These are phyloP conservation scores for Agrilus cyanescens DNA, from an alignment of 2,888 invertebrate species.

Conservation along the genomic window DNA sequence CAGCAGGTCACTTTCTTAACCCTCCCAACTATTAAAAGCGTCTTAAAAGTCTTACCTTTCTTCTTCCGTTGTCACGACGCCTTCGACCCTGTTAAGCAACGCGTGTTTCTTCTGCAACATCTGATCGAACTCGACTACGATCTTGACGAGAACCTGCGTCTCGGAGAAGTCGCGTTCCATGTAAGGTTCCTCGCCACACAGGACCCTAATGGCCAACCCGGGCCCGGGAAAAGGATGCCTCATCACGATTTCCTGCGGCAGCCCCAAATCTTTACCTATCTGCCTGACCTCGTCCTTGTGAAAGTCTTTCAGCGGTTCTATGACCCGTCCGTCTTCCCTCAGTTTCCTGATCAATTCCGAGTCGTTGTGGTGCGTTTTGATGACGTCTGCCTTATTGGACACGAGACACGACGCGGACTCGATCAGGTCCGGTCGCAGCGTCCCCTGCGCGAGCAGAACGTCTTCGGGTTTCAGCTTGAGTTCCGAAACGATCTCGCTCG, in stretches of 20 bases:
- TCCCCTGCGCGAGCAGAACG: conserved; percentile 89
- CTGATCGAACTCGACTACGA: conserved; percentile 86
- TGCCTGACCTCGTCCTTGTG: conserved; percentile 74
- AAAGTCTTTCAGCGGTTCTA: conserved; percentile 97
- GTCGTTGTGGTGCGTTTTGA: conserved; percentile 99
- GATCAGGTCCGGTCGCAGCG: conserved; percentile 92
- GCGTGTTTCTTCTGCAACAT: conserved; percentile 90
- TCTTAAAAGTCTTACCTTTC: conserved; percentile 40
- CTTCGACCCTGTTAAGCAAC: conserved; percentile 73
- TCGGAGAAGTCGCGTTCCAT: conserved; percentile 92
- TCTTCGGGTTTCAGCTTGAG: conserved; percentile 85
- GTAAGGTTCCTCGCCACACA: conserved; percentile 92
- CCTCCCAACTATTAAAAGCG: neutral
- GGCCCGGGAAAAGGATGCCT: conserved; percentile 99
- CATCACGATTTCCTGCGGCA: conserved; percentile 77
- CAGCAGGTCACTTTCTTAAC: neutral
- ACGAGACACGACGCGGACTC: conserved; percentile 82
- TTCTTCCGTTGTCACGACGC: conserved; percentile 66
- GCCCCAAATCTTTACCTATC: conserved; percentile 79
- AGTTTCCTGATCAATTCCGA: conserved; percentile 77
- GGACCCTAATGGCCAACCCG: conserved; percentile 88
- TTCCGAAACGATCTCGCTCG: conserved; percentile 79
- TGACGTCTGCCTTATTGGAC: conserved; percentile 85
- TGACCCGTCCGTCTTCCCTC: conserved; percentile 70
- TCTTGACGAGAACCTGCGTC: conserved; percentile 89